Conservation (phyloP, 64 coral and sea anemone genomes). For the Montipora sp. region DNA sequence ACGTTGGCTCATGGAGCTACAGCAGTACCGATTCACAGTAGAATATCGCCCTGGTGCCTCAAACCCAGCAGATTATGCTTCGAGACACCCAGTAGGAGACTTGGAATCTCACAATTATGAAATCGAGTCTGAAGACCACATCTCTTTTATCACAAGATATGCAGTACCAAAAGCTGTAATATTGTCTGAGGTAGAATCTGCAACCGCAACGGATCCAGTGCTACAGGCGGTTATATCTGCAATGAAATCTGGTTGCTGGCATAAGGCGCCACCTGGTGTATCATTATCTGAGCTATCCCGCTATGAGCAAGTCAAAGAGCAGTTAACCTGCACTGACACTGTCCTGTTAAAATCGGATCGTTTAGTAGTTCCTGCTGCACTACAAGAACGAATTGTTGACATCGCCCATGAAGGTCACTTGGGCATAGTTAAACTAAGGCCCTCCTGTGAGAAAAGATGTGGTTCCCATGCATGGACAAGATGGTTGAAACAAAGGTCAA, state of each 20-base stretch:
- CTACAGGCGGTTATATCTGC: slow-evolving; percentile 67
- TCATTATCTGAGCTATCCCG: no score
- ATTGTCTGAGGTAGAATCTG: slow-evolving; percentile 52
- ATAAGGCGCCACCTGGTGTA: no score
- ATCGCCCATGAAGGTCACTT: no score
- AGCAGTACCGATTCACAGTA: no score
- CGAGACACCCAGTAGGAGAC: slow-evolving; percentile 66
- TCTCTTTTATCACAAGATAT: slow-evolving; percentile 58
- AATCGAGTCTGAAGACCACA: slow-evolving; percentile 66
- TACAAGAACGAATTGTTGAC: no score
- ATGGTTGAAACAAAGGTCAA: slow-evolving; percentile 14
- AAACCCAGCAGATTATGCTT: slow-evolving; percentile 23
- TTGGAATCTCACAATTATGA: slow-evolving; percentile 66
- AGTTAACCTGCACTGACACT: no score
- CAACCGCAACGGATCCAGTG: slow-evolving; percentile 59
- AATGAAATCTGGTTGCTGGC: slow-evolving; percentile 47
- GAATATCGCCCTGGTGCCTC: no score
- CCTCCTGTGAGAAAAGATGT: neutral
- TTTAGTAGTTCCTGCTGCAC: no score
- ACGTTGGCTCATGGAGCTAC: no score
- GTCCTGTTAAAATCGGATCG: no score
- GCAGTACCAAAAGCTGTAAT: slow-evolving; percentile 56
- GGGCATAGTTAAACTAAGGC: no score
- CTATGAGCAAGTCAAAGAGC: no score
- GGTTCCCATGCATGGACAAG: slow-evolving; percentile 20